Base-by-base conservation (phyloP, 2,113 vertebrate genomes). In the Pelecanus crispus region DNA sequence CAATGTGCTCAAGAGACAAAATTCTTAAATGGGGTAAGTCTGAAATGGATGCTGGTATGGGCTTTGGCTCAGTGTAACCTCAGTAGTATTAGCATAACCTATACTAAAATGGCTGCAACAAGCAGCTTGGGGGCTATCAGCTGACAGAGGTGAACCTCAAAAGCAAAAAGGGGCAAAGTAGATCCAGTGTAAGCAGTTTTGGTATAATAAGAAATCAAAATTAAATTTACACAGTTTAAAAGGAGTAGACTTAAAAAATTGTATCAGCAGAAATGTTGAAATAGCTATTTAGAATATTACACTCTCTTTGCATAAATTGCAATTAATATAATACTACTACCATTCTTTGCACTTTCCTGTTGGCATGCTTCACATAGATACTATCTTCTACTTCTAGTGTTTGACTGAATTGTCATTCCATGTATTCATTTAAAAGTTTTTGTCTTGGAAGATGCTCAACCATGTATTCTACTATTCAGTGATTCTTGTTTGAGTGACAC, bases 61-160 rank as follows among this genome's bases (percentile, higher is more conserved):
- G 20, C 32, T 75, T 44, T 67, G 84, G 10, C 15, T 58, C 22
- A 70, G 29, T 17, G 7, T 49, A 74, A 67, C 19, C 26, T 6
- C 2, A 28, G 29, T 4, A 56, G 3, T 16, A 2, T 70, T 32
- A 3, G 1, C 17, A 5, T 52, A 22, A 70, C 11, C 16, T 28
- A 1, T 13, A 9, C 24, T 44, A 0, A 8, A 7, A 0, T 26
- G 65, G 12, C 29, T 92, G 42, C 40, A 70, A 29, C 29, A 61
- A 34, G 28, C 32, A 72, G 53, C 25, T 2, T 70, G 49, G 17
- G 17, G 7, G 11, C 4, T 47, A 1, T 15, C 0, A 1, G 13
- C 22, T 63, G 34, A 28, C n/a, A 49, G 50, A 79, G 52, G 11
- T 45, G 21, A 70, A 36, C 9, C 16, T 73, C 62, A 44, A 49